Conservation (phyloP, 2,113 vertebrate species). For the Percopsis transmontana region DNA sequence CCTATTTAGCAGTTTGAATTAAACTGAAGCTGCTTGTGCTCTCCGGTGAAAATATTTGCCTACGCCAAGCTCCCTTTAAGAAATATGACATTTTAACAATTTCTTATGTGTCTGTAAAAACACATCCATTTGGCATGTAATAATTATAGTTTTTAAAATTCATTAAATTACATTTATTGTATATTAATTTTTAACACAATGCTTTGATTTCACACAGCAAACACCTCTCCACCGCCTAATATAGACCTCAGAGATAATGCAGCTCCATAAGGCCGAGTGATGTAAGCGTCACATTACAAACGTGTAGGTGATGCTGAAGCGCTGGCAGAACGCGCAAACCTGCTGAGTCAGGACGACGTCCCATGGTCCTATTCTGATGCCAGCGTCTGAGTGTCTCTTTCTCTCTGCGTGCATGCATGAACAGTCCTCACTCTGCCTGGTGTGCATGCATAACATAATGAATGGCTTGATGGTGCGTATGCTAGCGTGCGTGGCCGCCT, state of each 20-base stretch:
- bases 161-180: too few relatives aligned
- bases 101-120: too few relatives aligned
- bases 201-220: not conserved
- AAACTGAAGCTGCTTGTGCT: too few relatives aligned
- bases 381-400: constrained; percentile 45
- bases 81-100: too few relatives aligned
- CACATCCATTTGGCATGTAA: too few relatives aligned
- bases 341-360: constrained; percentile 55
- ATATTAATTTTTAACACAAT: too few relatives aligned
- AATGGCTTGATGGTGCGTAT: constrained; percentile 37
- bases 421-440: constrained; percentile 31
- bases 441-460: constrained; percentile 63
- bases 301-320: constrained; percentile 29
- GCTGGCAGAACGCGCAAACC: constrained; percentile 27
- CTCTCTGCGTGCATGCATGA: constrained; percentile 51
- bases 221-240: not conserved
- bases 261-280: not conserved
- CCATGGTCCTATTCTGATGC: constrained; percentile 29
- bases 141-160: too few relatives aligned
- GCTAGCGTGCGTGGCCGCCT: constrained; percentile 4
- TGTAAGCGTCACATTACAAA: constrained; percentile 8
- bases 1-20: too few relatives aligned
- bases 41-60: too few relatives aligned
- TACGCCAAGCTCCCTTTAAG: too few relatives aligned
- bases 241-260: not conserved